A percentile compares a stretch with the other conserved stretches of the same genome.
Conservation (phyloP, 2,888 invertebrate genomes). For the Eudiplozoon nipponicum region DNA sequence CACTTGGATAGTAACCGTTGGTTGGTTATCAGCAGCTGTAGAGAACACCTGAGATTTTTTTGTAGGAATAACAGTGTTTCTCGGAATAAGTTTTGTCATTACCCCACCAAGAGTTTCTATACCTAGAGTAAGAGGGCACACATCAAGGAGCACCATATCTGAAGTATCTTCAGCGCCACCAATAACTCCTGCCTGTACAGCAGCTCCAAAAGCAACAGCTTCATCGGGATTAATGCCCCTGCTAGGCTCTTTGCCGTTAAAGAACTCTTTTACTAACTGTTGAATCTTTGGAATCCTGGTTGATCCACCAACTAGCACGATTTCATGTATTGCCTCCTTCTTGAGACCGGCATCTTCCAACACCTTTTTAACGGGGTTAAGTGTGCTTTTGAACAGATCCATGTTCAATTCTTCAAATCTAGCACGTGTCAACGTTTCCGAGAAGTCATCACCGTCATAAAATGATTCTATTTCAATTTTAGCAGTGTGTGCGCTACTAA, state of each 20-base stretch:
- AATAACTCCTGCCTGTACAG: constrained; percentile 84
- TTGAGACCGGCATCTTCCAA: constrained; percentile 94
- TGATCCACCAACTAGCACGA: constrained; percentile 87
- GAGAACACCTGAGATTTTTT: constrained; percentile 97
- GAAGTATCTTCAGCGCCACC: constrained; percentile 78
- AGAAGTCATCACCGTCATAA: constrained; percentile 89
- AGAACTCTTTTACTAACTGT: constrained; percentile 36
- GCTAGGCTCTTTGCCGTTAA: constrained; percentile 79
- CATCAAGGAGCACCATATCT: constrained; percentile 73
- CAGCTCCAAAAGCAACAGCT: constrained; percentile 86
- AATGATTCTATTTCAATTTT: constrained; percentile 91
- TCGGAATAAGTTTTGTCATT: constrained; percentile 83
- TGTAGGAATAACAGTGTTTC: constrained; percentile 92
- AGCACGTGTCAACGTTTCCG: constrained; percentile 76
- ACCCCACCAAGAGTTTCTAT: constrained; percentile 98
- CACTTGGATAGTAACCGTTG: constrained; percentile 74
- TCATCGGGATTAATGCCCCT: constrained; percentile 94
- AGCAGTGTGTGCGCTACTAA: constrained; percentile 71
- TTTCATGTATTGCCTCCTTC: constrained; percentile 86
- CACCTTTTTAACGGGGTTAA: constrained; percentile 60
- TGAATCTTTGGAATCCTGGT: constrained; percentile 91
- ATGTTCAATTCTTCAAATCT: constrained; percentile 93
- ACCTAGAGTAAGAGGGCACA: constrained; percentile 88
- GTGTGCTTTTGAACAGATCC: constrained; percentile 44
- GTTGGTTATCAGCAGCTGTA: constrained; percentile 89